Evolutionary conservation across 2,797 vertebrate species (phyloP), one percentile per base, ranked within the genome.

Genomic region (Helostoma temminkii): DNA sequence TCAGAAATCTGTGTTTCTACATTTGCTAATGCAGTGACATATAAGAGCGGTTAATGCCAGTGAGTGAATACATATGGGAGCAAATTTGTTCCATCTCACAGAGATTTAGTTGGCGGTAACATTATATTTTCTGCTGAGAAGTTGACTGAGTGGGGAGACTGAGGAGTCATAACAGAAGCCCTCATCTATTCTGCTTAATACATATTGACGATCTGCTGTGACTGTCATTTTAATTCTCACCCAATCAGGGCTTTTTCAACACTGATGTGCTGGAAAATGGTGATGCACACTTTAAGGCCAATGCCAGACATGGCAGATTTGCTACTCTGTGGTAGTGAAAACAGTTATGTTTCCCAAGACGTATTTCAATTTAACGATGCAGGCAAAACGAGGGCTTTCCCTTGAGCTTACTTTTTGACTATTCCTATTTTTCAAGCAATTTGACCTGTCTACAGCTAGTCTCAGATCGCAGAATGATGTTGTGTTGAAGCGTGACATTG

Each of bases 71-170:
- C 89, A 91, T 76, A 69, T 82, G 81, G 81, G 72, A 78, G 77
- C 46, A 89, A 83, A 92, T 89, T 82, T 85, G 80, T 88, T 91
- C 85, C 85, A 90, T 90, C 89, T 83, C 69, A 21, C 41, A 18
- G 75, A 87, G 90, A 80, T 91, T 92, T 83, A 86, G 61, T 60
- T 36, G 48, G 74, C 64, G 78, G 90, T 92, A 90, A 94, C 87
- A 41, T 76, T 87, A 94, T 86, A 89, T 87, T 79, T 82, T 83
- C 67, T 86, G 79, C 74, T 45, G 77, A 58, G 45, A 19, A 75
- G 61, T 53, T 50, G 73, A 66, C 58, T 59, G 68, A 81, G 58
- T 22, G 67, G 64, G 49, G 36, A 75, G 82, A 58, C 59, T 5
- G 52, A 66, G 57, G 46, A 81, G 69, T 53, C 80, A 37, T 56